Evolutionary conservation across 2,797 vertebrate species (phyloP).

Genomic region (Clarias laeviceps): DNA sequence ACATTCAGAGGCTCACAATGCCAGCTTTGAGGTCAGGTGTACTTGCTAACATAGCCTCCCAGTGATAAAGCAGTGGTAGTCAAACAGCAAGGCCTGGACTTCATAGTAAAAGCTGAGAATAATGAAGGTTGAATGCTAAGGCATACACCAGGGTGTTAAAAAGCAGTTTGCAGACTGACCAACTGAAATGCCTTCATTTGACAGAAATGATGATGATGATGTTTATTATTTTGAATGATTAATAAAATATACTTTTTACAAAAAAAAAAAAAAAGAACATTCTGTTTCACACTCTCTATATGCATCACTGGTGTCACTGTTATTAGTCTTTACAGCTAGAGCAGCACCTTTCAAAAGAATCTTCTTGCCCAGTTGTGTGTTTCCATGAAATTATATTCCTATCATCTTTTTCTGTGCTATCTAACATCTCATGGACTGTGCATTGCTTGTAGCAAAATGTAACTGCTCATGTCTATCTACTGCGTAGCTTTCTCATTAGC

Average conservation of each 20-base stretch:
- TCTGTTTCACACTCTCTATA: not conserved
- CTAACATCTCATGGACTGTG: not conserved
- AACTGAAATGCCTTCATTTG: not conserved
- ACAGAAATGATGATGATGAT: not conserved
- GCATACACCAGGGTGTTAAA: not conserved
- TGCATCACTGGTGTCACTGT: not conserved
- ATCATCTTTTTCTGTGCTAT: constrained; percentile 1
- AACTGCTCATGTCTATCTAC: constrained; percentile 24
- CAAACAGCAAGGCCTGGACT: constrained; percentile 42
- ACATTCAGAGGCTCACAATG: constrained; percentile 35
- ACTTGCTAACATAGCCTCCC: constrained; percentile 11
- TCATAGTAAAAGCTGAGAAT: constrained; percentile 21
- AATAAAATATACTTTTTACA: not conserved
- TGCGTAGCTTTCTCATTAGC: constrained; percentile 12
- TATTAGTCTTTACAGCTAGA: not conserved
- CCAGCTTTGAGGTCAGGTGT: constrained; percentile 45
- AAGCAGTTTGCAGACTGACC: not conserved
- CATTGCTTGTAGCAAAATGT: constrained; percentile 21
- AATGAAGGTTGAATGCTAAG: constrained; percentile 13
- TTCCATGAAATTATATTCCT: not conserved
- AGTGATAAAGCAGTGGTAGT: constrained; percentile 39
- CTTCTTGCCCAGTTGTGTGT: not conserved
- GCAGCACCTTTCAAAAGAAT: not conserved
- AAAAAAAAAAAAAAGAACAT: not conserved
- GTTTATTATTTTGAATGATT: not conserved